Percentiles rank a stretch among this genome's conserved stretches.
Evolutionary conservation across 2,888 invertebrate species (phyloP).

Genomic region (Strigamia maritima): DNA sequence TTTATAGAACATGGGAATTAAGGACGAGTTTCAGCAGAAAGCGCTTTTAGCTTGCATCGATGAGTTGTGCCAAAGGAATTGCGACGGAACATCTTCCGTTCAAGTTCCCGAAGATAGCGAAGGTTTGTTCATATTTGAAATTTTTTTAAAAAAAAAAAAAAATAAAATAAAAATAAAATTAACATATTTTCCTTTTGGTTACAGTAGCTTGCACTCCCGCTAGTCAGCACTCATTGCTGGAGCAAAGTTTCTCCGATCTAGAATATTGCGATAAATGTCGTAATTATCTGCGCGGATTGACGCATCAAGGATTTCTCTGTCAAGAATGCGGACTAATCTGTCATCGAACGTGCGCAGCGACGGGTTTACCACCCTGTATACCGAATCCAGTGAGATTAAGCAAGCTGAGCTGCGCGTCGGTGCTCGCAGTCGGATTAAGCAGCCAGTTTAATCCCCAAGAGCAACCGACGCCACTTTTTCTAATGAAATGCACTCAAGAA

Average conservation of each 20-base stretch:
- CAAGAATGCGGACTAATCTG: conserved; percentile 68
- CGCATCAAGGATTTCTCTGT: conserved; percentile 69
- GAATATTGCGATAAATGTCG: conserved; percentile 71
- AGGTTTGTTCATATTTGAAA: conserved; percentile 13
- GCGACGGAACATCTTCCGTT: conserved; percentile 38
- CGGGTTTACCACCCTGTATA: conserved; percentile 61
- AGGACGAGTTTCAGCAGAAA: conserved; percentile 69
- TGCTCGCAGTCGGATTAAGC: conserved; percentile 65
- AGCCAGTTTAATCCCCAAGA: conserved; percentile 61
- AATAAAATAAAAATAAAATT: conserved; percentile 35
- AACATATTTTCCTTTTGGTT: no score
- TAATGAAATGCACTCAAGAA: conserved; percentile 61
- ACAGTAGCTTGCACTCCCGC: conserved; percentile 44
- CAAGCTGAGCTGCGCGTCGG: conserved; percentile 42
- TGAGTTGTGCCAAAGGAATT: conserved; percentile 57
- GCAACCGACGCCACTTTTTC: conserved; percentile 60
- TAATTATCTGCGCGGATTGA: conserved; percentile 65
- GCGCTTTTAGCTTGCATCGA: conserved; percentile 66
- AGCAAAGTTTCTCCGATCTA: conserved; percentile 65
- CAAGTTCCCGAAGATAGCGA: conserved; percentile 35
- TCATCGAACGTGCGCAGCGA: conserved; percentile 67
- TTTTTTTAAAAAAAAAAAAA: background rate
- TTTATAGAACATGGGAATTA: conserved; percentile 67
- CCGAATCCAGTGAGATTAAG: conserved; percentile 51
- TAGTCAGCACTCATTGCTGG: conserved; percentile 57